Conservation (phyloP, 2,888 invertebrate species). For the Thymelicus lineola region DNA sequence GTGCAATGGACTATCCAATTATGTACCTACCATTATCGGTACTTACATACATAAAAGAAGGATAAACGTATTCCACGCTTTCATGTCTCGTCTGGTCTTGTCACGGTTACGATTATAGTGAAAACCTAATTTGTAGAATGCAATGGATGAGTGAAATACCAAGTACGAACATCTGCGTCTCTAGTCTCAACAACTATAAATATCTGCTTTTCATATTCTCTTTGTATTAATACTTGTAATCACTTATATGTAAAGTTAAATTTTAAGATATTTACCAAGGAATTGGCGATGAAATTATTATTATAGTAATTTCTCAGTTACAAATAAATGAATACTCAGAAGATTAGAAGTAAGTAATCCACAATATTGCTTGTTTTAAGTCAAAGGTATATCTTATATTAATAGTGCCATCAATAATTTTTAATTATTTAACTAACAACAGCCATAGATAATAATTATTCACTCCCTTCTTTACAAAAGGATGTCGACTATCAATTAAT, state of each 20-base stretch:
- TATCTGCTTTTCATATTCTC: not conserved
- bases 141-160: not conserved
- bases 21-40: not conserved
- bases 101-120: not conserved
- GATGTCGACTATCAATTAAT: slow-evolving; percentile 57
- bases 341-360: too few relatives aligned
- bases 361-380: too few relatives aligned
- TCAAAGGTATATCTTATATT: too few relatives aligned
- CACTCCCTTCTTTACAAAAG: slow-evolving; percentile 8
- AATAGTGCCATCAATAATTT: too few relatives aligned
- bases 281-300: too few relatives aligned
- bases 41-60: not conserved
- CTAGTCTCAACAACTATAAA: not conserved
- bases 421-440: not conserved
- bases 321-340: too few relatives aligned
- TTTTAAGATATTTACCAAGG: too few relatives aligned
- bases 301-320: not conserved
- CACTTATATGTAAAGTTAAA: too few relatives aligned
- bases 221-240: too few relatives aligned
- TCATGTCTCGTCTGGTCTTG: not conserved
- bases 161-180: not conserved
- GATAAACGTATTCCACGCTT: not conserved
- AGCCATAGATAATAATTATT: not conserved
- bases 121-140: not conserved
- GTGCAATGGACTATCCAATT: not conserved